phyloP scores from a whole-genome alignment of 1,140 invertebrate species.

The Atta texana region DNA sequence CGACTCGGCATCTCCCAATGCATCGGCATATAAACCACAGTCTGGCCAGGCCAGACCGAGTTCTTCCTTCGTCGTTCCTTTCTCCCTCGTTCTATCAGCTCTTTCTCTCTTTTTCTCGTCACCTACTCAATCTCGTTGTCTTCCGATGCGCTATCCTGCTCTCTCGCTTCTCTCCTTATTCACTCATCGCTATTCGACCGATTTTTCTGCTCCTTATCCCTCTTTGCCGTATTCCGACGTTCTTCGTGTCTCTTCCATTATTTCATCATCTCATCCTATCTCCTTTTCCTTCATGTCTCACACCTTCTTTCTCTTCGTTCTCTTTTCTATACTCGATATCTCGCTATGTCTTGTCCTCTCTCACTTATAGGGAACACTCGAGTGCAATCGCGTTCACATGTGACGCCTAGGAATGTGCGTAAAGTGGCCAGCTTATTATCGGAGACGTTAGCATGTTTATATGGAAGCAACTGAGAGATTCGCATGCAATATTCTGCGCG shows the following conservation, averaged over 20 bases:
- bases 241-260: slow-evolving; percentile 33
- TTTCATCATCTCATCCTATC: slow-evolving; percentile 51
- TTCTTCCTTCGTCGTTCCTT: slow-evolving; percentile 18
- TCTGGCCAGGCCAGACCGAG: slow-evolving; percentile 66
- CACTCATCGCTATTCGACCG: background rate
- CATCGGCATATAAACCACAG: slow-evolving; percentile 77
- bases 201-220: slow-evolving; percentile 57
- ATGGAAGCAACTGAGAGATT: slow-evolving; percentile 70
- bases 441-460: slow-evolving; percentile 82
- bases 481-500: slow-evolving; percentile 7
- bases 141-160: slow-evolving; percentile 24
- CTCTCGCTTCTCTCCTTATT: slow-evolving; percentile 10
- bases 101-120: slow-evolving; percentile 39
- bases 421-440: slow-evolving; percentile 79
- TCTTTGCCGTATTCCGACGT: slow-evolving; percentile 43
- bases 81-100: background rate
- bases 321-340: slow-evolving; percentile 2
- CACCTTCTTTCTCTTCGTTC: background rate
- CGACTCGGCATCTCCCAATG: slow-evolving; percentile 56
- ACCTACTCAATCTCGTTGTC: slow-evolving; percentile 31
- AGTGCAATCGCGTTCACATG: slow-evolving; percentile 55
- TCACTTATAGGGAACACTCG: slow-evolving; percentile 18
- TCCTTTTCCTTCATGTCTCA: background rate
- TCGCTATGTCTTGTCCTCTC: slow-evolving; percentile 2
- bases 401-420: slow-evolving; percentile 38